These are phyloP conservation scores for Spicauda simplicius DNA, from an alignment of 2,888 invertebrate species.

Conservation along the genomic window DNA sequence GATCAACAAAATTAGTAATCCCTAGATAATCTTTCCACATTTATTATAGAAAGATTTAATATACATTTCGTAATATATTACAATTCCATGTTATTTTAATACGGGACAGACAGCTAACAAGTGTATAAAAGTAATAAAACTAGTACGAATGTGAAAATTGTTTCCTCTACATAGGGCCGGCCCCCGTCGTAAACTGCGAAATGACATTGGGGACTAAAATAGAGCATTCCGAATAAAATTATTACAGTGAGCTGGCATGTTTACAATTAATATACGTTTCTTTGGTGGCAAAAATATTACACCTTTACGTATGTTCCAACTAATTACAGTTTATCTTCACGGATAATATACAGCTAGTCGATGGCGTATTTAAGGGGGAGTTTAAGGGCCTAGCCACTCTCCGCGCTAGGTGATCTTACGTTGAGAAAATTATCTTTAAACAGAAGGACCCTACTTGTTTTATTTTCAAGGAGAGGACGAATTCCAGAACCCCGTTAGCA, in stretches of 20 bases:
- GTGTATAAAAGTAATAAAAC: conserved; percentile 39
- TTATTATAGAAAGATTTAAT: background rate
- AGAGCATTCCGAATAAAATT: conserved; percentile 48
- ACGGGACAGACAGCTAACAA: conserved; percentile 37
- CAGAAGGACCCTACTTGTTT: too few relatives aligned
- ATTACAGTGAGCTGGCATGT: conserved; percentile 49
- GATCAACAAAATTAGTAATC: conserved; percentile 39
- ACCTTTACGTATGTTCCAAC: conserved; percentile 16
- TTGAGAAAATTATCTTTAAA: too few relatives aligned
- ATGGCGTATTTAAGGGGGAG: too few relatives aligned
- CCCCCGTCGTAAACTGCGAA: conserved; percentile 44
- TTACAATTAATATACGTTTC: conserved; percentile 47
- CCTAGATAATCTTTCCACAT: conserved; percentile 37
- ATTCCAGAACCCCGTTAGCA: too few relatives aligned
- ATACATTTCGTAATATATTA: conserved; percentile 25
- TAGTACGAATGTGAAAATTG: conserved; percentile 38
- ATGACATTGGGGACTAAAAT: conserved; percentile 51
- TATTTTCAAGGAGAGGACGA: too few relatives aligned
- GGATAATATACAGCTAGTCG: background rate
- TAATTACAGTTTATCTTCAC: background rate
- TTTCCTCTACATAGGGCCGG: conserved; percentile 42
- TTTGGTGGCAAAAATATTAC: conserved; percentile 25
- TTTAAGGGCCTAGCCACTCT: too few relatives aligned
- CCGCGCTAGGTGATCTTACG: too few relatives aligned
- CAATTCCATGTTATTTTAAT: conserved; percentile 20